Base-by-base conservation (phyloP, 2,888 invertebrate genomes). In the Thera obeliscata region DNA sequence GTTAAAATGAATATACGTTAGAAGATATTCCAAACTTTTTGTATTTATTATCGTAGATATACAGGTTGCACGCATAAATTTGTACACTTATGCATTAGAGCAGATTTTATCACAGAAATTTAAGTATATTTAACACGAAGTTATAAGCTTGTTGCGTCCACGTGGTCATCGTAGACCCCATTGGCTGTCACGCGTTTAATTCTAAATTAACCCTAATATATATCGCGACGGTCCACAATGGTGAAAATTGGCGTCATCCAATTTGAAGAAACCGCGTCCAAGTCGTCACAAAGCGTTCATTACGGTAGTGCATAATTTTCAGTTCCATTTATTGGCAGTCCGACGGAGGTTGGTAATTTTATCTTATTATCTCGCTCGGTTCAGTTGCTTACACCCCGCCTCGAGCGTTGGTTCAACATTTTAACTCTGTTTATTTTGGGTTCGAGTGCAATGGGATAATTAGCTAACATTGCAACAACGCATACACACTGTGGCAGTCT, bases 271-370 rank as follows among this genome's bases (percentile, higher is more conserved):
- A 67, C 78, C 78, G 74, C 77, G 76, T 81, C 81, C 77, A 82
- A 83, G 81, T 82, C 83, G 82, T 83, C 78, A 71, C 79, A 77
- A 82, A 85, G 83, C 81, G 77, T 79, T 80, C 83, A 79, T 80
- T 78, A 79, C 75, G 78, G 36, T 38, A 36, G 76, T 82, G 79
- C 75, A 52, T 52, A 33, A 50, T 81, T 52, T 82, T 78, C 77
- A 78, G 82, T 77, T 76, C 76, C 76, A 81, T 81, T 84, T 86
- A 86, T 85, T 79, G 78, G 73, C 77, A 76, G 81, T 84, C 82
- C 76, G 76, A 74, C 67, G 70, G 75, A 77, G 79, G 73, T 75
- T 76, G 74, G 78, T 78, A 80, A 82, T 84, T 84, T 82, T 78
- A 78, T 81, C 80, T 80, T 79, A 80, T 81, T 81, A 78, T 78